Evolutionary conservation across 2,113 vertebrate species (phyloP).

Genomic region (Chionomys nivalis): DNA sequence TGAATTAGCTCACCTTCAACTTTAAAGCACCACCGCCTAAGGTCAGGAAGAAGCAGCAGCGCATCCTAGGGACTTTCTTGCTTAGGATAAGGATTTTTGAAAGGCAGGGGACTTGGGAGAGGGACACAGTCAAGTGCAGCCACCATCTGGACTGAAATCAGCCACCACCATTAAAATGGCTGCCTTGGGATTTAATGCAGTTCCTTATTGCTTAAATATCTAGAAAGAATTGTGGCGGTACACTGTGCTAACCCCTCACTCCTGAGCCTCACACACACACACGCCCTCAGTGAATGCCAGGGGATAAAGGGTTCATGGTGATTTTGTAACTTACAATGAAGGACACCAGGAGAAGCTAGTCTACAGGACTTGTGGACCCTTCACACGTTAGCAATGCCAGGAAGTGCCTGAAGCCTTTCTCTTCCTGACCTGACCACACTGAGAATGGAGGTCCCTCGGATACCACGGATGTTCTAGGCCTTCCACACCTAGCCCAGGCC

Average conservation of each 20-base stretch:
- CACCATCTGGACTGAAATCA: constrained; percentile 17
- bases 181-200: not conserved
- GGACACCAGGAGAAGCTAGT: not conserved
- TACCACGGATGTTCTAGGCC: not conserved
- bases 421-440: not conserved
- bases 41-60: constrained; percentile 42
- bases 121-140: not conserved
- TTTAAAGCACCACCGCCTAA: constrained; percentile 62
- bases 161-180: not conserved
- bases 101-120: constrained; percentile 41
- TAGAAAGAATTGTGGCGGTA: constrained; percentile 30
- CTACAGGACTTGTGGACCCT: not conserved
- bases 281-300: not conserved
- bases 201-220: constrained; percentile 36
- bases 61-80: not conserved
- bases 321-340: not conserved
- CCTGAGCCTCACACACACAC: too few species aligned
- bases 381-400: fast-evolving
- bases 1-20: constrained; percentile 69
- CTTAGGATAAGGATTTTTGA: not conserved
- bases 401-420: not conserved
- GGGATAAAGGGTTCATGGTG: not conserved
- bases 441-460: not conserved
- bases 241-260: not conserved
- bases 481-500: not conserved